Evolutionary conservation across 2,888 invertebrate genomes (phyloP), one percentile per base, ranked within the genome.

Genomic region (Caenorhabditis panamensis): DNA sequence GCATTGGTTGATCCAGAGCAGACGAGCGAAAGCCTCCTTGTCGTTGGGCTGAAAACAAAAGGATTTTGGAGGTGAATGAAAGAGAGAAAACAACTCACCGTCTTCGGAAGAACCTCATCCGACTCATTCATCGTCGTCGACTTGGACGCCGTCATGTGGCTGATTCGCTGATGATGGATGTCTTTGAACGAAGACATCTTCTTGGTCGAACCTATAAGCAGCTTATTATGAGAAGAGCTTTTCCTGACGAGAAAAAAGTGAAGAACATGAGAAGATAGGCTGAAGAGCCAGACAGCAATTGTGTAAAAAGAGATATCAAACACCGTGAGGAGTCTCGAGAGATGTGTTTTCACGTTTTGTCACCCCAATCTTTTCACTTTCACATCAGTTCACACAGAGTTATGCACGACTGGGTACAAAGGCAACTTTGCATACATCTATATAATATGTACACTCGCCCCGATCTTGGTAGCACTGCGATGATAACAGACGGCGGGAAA

Each of bases 1-100:
- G 92, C 97, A 97, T 93, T 96, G 96, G 94, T 99, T 97, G 93
- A 97, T 96, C 93, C 96, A 95, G 94, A 98, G 97, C 94, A 99
- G 98, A 11, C 83, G 79, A 0, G 87, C 86, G 61, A 83, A 86
- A 16, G 73, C 79, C 36, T 81, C 81, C 13, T 76, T 75, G 62
- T 80, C 80, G 8, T 80, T 64, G 0, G 76, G 22, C 80, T 80
- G 62, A 56, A 79, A 63, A 44, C 9, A 11, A 5, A 11, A 2
- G n/a, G 2, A 26, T 53, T 26, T n/a, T n/a, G n/a, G n/a, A 31
- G 31, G 31, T 6, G 9, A 16, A 36, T 31, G 28, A 16, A 37
- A 6, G 18, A 24, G 24, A 22, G n/a, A 53, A 16, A 24, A 72
- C 56, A 49, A 62, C 78, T 64, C 6, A 79, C 79, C 41, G 68